Base-by-base conservation (phyloP, 2,797 vertebrate genomes). In the Bryconaethiops microstoma region DNA sequence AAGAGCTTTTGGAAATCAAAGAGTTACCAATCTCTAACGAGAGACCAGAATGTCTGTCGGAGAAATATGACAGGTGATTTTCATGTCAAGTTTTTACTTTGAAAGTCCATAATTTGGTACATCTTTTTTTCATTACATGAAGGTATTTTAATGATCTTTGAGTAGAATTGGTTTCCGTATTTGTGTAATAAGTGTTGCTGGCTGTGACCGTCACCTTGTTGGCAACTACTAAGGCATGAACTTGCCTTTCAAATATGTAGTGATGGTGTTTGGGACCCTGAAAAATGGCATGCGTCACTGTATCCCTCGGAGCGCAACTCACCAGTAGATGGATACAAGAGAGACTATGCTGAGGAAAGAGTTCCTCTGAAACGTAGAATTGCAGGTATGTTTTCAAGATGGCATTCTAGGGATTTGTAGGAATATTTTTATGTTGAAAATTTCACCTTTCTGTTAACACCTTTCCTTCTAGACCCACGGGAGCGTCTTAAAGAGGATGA, bases 181-280 rank as follows among this genome's bases (percentile, higher is more conserved):
- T 69, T 8, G 13, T 65, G 10, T 19, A n/a, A 2, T 45, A 23
- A 13, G 10, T 75, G 14, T 60, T 21, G 13, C 63, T 77, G 2
- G 16, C 9, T 55, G 3, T 75, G 42, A 21, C 19, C 0, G 6
- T 52, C 42, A 45, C 48, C 48, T 52, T 52, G 13, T 45, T 16
- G 35, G 1, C 67, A 67, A 21, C 29, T 5, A 21, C n/a, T 64
- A 68, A 75, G 13, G 64, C 8, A 65, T 64, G 45, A 72, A 79
- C 45, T 62, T 21, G 13, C 81, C 0, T 79, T 79, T 87, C 55
- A 48, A 60, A 87, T 79, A 73, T 19, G 0, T 74, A 99, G 98
- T 87, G 98, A 99, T 89, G 97, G 98, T 0, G 95, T 99, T 73
- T 99, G 98, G 98, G 98, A 99, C 85, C 97, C 98, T 83, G 98